phyloP scores from a whole-genome alignment of 2,113 vertebrate species.

The Calidris pygmaea region DNA sequence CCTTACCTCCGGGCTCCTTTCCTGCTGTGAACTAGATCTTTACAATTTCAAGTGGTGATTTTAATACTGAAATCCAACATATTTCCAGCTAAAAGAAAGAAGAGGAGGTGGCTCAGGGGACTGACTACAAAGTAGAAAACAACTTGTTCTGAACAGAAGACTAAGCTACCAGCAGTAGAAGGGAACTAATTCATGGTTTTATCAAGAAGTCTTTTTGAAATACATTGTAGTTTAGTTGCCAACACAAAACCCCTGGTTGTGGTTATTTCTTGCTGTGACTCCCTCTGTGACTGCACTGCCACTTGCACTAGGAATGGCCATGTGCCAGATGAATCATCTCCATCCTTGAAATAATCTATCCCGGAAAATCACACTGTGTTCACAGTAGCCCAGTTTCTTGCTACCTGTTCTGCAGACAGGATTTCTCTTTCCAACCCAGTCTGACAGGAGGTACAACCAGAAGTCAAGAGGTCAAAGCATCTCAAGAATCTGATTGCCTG shows the following conservation, averaged over 20 bases:
- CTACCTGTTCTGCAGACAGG: neutral
- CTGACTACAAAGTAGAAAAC: neutral
- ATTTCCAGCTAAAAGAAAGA: conserved; percentile 11
- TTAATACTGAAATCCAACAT: conserved; percentile 4
- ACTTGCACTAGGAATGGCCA: neutral
- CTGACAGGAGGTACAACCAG: neutral
- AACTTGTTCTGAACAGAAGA: neutral
- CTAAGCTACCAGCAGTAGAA: neutral
- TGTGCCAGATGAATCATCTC: neutral
- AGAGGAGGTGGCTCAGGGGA: neutral
- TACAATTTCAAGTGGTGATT: neutral
- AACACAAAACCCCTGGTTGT: neutral
- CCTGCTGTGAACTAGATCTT: neutral
- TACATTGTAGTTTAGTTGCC: neutral
- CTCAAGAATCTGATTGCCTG: neutral
- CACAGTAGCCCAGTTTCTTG: neutral
- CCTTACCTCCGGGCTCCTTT: neutral
- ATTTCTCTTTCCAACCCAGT: neutral
- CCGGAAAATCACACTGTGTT: neutral
- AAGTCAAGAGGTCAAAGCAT: neutral
- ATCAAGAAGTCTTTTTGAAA: neutral
- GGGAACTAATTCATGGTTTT: neutral
- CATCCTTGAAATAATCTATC: neutral
- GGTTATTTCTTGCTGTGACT: neutral
- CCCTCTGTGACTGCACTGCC: neutral